phyloP scores from a whole-genome alignment of 1,140 invertebrate species.

The Anastrepha ludens region DNA sequence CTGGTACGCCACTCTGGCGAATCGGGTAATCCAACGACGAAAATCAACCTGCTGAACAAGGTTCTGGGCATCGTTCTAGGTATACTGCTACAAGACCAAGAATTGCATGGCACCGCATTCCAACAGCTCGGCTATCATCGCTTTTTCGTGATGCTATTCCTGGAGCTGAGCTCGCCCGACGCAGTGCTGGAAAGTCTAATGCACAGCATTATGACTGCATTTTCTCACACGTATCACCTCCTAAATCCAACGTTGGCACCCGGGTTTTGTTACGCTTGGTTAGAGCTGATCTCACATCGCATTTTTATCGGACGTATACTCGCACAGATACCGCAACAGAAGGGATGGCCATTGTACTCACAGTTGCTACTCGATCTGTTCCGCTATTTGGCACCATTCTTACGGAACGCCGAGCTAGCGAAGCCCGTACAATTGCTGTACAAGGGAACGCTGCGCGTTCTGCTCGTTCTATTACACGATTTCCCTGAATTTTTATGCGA shows the following conservation, averaged over 20 bases:
- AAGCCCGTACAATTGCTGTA: slow-evolving; percentile 95
- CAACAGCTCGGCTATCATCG: slow-evolving; percentile 98
- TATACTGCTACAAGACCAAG: slow-evolving; percentile 96
- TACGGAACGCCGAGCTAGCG: slow-evolving; percentile 96
- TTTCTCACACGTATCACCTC: slow-evolving; percentile 93
- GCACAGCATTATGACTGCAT: slow-evolving; percentile 84
- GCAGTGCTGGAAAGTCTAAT: slow-evolving; percentile 81
- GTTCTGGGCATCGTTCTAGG: slow-evolving; percentile 96
- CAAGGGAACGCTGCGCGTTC: slow-evolving; percentile 95
- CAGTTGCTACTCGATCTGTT: slow-evolving; percentile 96
- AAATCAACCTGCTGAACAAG: slow-evolving; percentile 98
- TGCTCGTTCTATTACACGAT: slow-evolving; percentile 97
- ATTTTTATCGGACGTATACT: slow-evolving; percentile 96
- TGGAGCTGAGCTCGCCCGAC: slow-evolving; percentile 96
- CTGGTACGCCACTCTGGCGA: slow-evolving; percentile 97
- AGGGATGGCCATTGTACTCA: slow-evolving; percentile 91
- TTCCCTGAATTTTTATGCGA: slow-evolving; percentile 99
- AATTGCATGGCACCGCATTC: slow-evolving; percentile 90
- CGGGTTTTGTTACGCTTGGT: slow-evolving; percentile 98
- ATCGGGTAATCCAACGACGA: slow-evolving; percentile 90
- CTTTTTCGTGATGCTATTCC: slow-evolving; percentile 97
- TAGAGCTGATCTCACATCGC: slow-evolving; percentile 97
- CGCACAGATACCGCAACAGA: slow-evolving; percentile 89
- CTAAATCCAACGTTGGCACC: slow-evolving; percentile 95
- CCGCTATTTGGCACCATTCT: slow-evolving; percentile 96